These are phyloP conservation scores for Entomyzon cyanotis DNA, from an alignment of 2,113 vertebrate species.

Conservation along the genomic window DNA sequence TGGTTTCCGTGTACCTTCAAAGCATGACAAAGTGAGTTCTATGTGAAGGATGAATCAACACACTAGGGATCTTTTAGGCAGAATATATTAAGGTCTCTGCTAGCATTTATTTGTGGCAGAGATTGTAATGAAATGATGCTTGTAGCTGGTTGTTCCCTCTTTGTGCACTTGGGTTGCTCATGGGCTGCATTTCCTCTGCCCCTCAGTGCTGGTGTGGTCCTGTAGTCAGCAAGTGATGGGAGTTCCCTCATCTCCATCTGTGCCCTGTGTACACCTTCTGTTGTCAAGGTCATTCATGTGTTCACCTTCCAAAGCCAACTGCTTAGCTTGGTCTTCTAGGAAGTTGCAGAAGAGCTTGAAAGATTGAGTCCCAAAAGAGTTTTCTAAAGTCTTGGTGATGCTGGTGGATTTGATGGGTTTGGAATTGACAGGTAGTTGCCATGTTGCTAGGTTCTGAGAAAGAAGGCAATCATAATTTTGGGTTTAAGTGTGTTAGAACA, in stretches of 20 bases:
- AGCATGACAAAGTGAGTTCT: background rate
- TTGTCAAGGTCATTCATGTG: background rate
- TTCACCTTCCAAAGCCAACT: background rate
- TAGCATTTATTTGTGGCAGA: background rate
- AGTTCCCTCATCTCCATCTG: background rate
- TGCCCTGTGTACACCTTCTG: background rate
- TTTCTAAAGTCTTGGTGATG: background rate
- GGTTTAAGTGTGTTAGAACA: background rate
- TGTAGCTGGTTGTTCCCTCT: background rate
- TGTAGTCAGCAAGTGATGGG: background rate
- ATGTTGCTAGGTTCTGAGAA: background rate
- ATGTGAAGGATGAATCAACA: background rate
- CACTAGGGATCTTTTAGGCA: background rate
- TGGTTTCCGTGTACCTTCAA: background rate
- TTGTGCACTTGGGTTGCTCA: background rate
- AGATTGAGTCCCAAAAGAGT: background rate
- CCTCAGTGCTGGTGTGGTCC: background rate
- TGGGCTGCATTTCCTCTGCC: background rate
- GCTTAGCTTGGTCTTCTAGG: background rate
- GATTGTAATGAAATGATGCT: background rate
- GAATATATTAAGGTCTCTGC: background rate
- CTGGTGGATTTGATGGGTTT: background rate
- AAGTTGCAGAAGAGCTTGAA: background rate
- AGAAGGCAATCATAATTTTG: background rate
- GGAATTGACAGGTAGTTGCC: background rate